Conservation (phyloP, 1,140 invertebrate species). For the Musca domestica region DNA sequence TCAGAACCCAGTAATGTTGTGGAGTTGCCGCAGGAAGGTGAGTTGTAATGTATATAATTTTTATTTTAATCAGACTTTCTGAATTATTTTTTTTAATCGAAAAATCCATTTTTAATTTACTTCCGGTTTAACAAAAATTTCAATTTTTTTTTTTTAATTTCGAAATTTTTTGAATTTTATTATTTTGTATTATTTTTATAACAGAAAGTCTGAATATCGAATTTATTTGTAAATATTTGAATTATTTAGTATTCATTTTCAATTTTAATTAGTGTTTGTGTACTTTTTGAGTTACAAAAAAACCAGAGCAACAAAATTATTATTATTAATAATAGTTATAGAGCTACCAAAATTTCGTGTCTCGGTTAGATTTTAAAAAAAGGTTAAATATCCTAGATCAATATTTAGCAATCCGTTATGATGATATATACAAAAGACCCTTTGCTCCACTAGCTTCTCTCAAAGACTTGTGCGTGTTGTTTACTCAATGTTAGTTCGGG, state of each 20-base stretch:
- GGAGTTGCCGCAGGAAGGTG: conserved; percentile 90
- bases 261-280: background rate
- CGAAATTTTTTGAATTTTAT: too few species aligned
- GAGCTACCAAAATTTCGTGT: too few species aligned
- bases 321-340: too few species aligned
- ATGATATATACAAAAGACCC: too few species aligned
- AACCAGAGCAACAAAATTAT: too few species aligned
- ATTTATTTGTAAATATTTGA: background rate
- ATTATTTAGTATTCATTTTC: background rate
- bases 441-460: too few species aligned
- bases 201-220: background rate
- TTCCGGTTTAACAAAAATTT: background rate
- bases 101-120: background rate
- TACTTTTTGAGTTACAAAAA: too few species aligned
- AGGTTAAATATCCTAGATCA: too few species aligned
- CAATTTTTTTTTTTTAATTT: background rate
- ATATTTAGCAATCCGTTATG: too few species aligned
- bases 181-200: background rate
- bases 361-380: too few species aligned
- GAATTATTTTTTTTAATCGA: background rate
- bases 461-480: too few species aligned
- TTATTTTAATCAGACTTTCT: background rate
- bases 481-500: too few species aligned
- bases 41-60: conserved; percentile 40
- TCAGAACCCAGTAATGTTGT: conserved; percentile 85